Evolutionary conservation across 2,797 vertebrate species (phyloP), one percentile per base, ranked within the genome.

Genomic region (Propithecus deckenii): DNA sequence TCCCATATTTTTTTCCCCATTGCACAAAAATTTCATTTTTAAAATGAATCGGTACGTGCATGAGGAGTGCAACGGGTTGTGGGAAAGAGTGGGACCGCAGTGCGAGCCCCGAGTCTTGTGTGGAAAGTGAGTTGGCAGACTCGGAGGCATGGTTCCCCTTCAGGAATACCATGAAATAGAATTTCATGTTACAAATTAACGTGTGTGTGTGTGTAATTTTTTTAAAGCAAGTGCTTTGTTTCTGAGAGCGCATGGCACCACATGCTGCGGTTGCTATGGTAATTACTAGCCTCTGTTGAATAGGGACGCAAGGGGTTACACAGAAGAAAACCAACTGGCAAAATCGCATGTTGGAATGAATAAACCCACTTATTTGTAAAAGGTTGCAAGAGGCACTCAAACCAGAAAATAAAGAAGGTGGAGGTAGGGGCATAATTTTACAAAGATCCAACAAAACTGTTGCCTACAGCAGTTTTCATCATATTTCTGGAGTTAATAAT

Each of bases 191-290:
- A 98, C 98, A 98, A 98, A 97, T 94, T 98, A 98, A 97, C 95
- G 85, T 81, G 48, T 57, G 63, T 80, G 86, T 76, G 72, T 65
- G 84, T 84, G 84, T 83, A 6, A 41, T 97, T 97, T 97, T 96
- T 97, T 85, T 81, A 97, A 95, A 95, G 97, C 97, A 95, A 97
- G 97, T 74, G 97, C 98, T 98, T 99, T 98, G 98, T 99, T 98
- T 98, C 98, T 96, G 97, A 98, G 96, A 95, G 86, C 94, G 87
- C 95, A 84, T 95, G 98, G 98, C 97, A 96, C 97, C 97, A 96
- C 98, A 98, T 97, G 98, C 98, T 98, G 98, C 74, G 96, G 98
- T 99, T 99, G 99, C 99, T 98, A 99, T 99, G 99, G 98, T 98
- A 99, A 99, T 99, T 98, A 98, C 98, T 98, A 97, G 0, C 94